Evolutionary conservation across 2,113 vertebrate species (phyloP).

Genomic region (Macrotis lagotis): DNA sequence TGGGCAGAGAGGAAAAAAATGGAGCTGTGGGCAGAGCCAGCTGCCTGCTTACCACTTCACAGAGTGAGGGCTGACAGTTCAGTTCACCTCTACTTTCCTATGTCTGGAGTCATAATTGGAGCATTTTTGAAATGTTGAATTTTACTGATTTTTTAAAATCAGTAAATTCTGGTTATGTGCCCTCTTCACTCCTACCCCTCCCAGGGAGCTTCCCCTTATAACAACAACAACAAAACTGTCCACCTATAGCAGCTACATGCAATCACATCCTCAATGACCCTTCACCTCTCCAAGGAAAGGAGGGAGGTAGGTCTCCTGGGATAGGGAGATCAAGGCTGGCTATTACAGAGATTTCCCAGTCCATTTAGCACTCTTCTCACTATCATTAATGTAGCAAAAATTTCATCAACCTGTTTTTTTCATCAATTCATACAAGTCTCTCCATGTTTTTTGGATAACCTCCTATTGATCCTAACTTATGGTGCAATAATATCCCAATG

Average conservation of each 20-base stretch:
- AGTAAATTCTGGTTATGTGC: neutral
- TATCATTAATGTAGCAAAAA: neutral
- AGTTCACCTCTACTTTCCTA: neutral
- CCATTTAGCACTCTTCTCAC: neutral
- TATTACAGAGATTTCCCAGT: neutral
- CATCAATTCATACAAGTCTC: neutral
- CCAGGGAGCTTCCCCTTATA: neutral
- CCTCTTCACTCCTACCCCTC: neutral
- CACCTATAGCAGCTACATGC: neutral
- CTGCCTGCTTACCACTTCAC: neutral
- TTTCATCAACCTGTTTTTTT: neutral
- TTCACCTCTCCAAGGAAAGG: neutral
- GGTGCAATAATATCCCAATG: neutral
- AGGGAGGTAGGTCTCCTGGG: neutral
- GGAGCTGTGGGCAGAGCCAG: conserved; percentile 1
- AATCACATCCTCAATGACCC: neutral
- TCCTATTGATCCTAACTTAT: neutral
- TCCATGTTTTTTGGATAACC: neutral
- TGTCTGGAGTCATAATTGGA: neutral
- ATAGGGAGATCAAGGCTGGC: neutral
- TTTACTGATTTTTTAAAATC: neutral
- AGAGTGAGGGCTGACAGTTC: neutral
- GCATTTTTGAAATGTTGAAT: neutral
- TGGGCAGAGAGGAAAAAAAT: conserved; percentile 69
- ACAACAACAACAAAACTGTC: neutral